These are phyloP conservation scores for Ctenopoma kingsleyae DNA, from an alignment of 2,797 vertebrate genomes.

Conservation along the genomic window DNA sequence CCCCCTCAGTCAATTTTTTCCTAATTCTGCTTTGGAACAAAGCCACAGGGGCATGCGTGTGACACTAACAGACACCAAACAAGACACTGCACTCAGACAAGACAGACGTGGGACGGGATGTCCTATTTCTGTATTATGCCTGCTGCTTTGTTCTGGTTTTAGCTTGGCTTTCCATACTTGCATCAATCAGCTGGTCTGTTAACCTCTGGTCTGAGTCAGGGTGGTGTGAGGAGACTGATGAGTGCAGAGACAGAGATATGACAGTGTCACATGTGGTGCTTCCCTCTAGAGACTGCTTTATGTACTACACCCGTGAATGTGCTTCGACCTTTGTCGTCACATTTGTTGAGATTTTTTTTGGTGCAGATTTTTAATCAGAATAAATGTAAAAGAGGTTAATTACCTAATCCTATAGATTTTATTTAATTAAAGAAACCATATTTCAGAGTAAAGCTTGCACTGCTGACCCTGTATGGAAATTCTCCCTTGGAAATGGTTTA, in stretches of 20 bases:
- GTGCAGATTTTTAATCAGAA: background rate
- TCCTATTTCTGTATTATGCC: constrained; percentile 42
- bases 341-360: constrained; percentile 3
- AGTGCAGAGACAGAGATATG: constrained; percentile 12
- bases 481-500: background rate
- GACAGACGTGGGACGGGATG: constrained; percentile 33
- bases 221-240: constrained; percentile 22
- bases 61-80: constrained; percentile 61
- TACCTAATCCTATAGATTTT: background rate
- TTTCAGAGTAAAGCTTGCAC: constrained; percentile 3
- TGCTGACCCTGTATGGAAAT: background rate
- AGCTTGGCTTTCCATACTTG: constrained; percentile 33
- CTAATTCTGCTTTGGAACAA: constrained; percentile 34
- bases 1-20: constrained; percentile 14
- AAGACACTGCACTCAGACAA: constrained; percentile 68
- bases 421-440: constrained; percentile 25
- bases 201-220: constrained; percentile 43
- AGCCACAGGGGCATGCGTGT: constrained; percentile 51
- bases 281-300: constrained; percentile 74
- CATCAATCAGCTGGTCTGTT: constrained; percentile 47
- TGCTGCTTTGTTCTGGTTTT: constrained; percentile 39
- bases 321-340: constrained; percentile 16
- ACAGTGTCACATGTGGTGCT: constrained; percentile 53
- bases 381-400: background rate
- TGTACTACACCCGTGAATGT: constrained; percentile 24